A percentile compares a stretch with the other conserved stretches of the same genome.
Evolutionary conservation across 2,888 invertebrate species (phyloP).

Genomic region (Hyalella azteca): DNA sequence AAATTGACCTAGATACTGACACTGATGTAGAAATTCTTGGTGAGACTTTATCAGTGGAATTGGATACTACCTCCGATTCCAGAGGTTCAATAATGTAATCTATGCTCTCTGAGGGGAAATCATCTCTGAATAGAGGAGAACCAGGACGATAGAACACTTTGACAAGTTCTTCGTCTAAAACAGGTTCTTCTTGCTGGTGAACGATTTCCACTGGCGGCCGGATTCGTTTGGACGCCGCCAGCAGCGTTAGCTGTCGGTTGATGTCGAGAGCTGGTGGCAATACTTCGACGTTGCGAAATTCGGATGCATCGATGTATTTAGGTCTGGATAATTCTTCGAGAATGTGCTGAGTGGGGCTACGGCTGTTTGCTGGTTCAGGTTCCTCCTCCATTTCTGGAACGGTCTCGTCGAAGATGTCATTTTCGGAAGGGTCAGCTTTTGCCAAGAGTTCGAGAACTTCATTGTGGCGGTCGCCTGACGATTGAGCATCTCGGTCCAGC

Average conservation of each 20-base stretch:
- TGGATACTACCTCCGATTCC: background rate
- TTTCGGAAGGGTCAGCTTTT: background rate
- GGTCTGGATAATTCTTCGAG: background rate
- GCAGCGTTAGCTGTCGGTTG: background rate
- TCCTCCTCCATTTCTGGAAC: background rate
- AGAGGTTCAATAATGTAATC: slow-evolving; percentile 8
- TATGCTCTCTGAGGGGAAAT: slow-evolving; percentile 2
- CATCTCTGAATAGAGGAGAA: slow-evolving; percentile 7
- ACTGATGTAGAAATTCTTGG: slow-evolving; percentile 18
- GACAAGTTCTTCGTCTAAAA: background rate
- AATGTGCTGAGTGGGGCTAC: slow-evolving; percentile 2
- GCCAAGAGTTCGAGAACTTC: background rate
- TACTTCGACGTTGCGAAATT: background rate
- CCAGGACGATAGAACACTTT: background rate
- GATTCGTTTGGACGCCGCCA: background rate
- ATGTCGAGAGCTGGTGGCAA: slow-evolving; percentile 1
- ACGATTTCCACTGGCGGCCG: slow-evolving; percentile 6
- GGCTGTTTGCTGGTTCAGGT: background rate
- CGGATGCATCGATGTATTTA: slow-evolving; percentile 4
- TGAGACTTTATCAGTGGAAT: background rate
- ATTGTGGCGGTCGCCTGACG: background rate
- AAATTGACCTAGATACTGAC: background rate
- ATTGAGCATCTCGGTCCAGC: background rate
- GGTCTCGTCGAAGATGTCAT: slow-evolving; percentile 9
- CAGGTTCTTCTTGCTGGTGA: background rate